Evolutionary conservation across 2,888 invertebrate species (phyloP), one percentile per base, ranked within the genome.

Genomic region (Athalia circularis): DNA sequence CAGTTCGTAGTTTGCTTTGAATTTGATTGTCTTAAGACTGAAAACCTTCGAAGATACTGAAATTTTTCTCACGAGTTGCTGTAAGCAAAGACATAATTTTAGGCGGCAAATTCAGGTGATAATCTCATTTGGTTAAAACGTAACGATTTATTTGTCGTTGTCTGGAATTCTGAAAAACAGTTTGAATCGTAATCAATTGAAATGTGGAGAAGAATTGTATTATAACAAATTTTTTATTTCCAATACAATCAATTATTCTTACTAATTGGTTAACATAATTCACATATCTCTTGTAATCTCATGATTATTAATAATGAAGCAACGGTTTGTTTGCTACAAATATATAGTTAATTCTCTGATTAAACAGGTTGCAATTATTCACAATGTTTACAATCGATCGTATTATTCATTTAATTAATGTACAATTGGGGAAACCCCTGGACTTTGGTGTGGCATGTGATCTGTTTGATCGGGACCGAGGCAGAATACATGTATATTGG

Each of bases 181-280:
- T 1, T 1, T 29, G 0, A 29, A 29, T 29, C 29, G 29, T 61
- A 7, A 62, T 62, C 15, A 29, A 5, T 5, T 64, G 5, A 64
- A 15, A 72, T 29, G 2, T 29, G 29, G 29, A 29, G 29, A 29
- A 29, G 29, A 29, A 2, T 29, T 29, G 29, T 29, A 29, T 29
- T 29, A 1, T 29, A 29, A 72, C 57, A 57, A 72, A 59, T 59
- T 50, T 72, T 72, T 72, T 72, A 72, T 72, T 72, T 13, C 47
- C n/a, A 59, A 45, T 59, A 59, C 59, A 59, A 72, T 72, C 43
- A 8, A 59, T 68, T 13, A 59, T 57, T 13, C 13, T 72, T 45
- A 52, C 3, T 29, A 65, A 29, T 48, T 65, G 65, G 45, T 65
- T 65, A 68, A 15, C 70, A 52, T 67, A 47, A 9, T 52, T 29